These are phyloP conservation scores for Spinibarbus caldwelli DNA, from an alignment of 2,797 vertebrate genomes.

Conservation along the genomic window DNA sequence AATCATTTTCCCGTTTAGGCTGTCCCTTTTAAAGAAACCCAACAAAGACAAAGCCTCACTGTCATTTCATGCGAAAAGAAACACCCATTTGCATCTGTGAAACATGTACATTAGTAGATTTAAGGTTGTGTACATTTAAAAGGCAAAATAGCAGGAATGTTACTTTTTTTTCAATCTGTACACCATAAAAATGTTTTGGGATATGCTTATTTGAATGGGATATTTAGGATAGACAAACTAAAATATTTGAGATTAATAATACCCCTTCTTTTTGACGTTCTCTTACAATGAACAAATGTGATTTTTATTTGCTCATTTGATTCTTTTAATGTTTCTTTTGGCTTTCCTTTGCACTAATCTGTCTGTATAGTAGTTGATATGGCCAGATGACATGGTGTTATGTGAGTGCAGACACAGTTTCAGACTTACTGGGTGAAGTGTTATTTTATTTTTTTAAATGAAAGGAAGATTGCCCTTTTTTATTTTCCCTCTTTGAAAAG, in stretches of 20 bases:
- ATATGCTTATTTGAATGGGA: constrained; percentile 69
- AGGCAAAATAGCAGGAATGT: constrained; percentile 82
- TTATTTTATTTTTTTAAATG: neutral
- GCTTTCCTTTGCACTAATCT: constrained; percentile 30
- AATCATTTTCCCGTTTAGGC: constrained; percentile 60
- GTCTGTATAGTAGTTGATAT: constrained; percentile 23
- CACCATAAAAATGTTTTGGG: constrained; percentile 85
- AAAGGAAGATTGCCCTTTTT: constrained; percentile 17
- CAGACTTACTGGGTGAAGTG: neutral
- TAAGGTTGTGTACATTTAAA: constrained; percentile 92
- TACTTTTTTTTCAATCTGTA: constrained; percentile 86
- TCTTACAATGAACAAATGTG: constrained; percentile 18
- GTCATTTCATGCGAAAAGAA: constrained; percentile 75
- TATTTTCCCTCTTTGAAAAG: too few species aligned
- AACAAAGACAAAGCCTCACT: constrained; percentile 68
- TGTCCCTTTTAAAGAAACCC: constrained; percentile 73
- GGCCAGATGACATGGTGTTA: constrained; percentile 53
- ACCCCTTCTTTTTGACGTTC: neutral
- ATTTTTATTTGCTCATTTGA: constrained; percentile 35
- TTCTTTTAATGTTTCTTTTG: constrained; percentile 32
- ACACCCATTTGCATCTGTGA: constrained; percentile 58
- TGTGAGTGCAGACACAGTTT: neutral
- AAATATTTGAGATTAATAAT: neutral
- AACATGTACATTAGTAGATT: constrained; percentile 92
- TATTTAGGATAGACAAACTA: constrained; percentile 5